These are phyloP conservation scores for Cossypha dichroa DNA, from an alignment of 2,797 vertebrate species.

Conservation along the genomic window DNA sequence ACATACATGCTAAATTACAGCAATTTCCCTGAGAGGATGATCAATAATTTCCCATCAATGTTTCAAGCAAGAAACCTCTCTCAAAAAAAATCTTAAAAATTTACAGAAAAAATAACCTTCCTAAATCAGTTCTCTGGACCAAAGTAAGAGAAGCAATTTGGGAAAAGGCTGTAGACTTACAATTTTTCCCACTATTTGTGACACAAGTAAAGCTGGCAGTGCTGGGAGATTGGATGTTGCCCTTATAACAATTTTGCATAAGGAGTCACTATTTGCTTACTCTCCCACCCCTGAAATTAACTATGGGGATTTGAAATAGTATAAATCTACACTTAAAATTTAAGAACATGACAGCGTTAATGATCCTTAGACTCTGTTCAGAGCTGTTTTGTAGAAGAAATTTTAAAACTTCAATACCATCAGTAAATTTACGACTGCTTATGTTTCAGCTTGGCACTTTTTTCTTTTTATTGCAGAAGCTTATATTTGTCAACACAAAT, in stretches of 20 bases:
- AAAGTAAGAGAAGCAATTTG: neutral
- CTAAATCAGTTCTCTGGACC: neutral
- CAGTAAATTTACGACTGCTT: neutral
- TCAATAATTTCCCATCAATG: neutral
- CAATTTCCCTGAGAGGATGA: neutral
- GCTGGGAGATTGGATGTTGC: neutral
- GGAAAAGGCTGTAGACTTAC: neutral
- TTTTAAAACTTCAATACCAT: neutral
- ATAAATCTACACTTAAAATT: neutral
- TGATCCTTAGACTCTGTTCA: neutral
- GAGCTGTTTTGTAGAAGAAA: neutral
- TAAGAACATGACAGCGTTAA: neutral
- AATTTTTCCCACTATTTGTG: neutral
- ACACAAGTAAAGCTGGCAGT: neutral
- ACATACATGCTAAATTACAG: neutral
- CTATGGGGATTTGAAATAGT: neutral
- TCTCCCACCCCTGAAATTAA: neutral
- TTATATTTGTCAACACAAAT: neutral
- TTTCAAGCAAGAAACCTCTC: neutral
- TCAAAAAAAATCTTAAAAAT: neutral
- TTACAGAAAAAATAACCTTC: neutral
- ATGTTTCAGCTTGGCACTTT: neutral
- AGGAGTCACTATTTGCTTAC: neutral
- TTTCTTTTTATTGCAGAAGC: neutral
- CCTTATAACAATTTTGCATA: neutral